Percentiles rank a stretch among this genome's conserved stretches.
phyloP scores from a whole-genome alignment of 2,888 invertebrate genomes.

The Sycophila texana region DNA sequence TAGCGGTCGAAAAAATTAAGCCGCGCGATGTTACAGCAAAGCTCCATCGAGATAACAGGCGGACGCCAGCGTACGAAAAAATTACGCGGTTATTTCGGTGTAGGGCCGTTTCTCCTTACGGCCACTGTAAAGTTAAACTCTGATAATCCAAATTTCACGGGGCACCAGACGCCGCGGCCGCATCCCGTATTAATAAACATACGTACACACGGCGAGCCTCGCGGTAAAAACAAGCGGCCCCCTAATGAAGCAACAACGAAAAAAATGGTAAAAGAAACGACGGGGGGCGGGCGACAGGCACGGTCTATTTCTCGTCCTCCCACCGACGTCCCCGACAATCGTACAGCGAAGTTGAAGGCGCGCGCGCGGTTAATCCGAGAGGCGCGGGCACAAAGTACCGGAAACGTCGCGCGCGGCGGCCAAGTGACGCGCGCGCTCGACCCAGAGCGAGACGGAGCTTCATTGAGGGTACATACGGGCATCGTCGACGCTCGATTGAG shows the following conservation, averaged over 20 bases:
- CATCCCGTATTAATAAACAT: slow-evolving; percentile 18
- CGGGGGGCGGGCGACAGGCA: not conserved
- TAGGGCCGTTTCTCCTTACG: slow-evolving; percentile 12
- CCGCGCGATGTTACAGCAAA: not conserved
- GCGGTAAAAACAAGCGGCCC: not conserved
- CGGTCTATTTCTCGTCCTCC: slow-evolving; percentile 31
- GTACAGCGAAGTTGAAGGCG: slow-evolving; percentile 2
- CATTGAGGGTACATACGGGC: not conserved
- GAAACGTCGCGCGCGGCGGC: slow-evolving; percentile 26
- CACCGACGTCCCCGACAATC: slow-evolving; percentile 9
- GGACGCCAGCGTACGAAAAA: slow-evolving; percentile 5
- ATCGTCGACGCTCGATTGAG: not conserved
- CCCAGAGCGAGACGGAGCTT: not conserved
- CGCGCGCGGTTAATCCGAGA: slow-evolving; percentile 24
- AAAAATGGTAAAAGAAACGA: not conserved
- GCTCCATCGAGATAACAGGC: not conserved
- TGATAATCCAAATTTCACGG: slow-evolving; percentile 46
- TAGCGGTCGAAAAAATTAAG: slow-evolving; percentile 4
- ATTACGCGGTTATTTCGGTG: slow-evolving; percentile 13
- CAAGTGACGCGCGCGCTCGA: not conserved
- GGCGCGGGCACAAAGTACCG: slow-evolving; percentile 41
- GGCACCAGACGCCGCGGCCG: not conserved
- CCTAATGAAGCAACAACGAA: slow-evolving; percentile 2
- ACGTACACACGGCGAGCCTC: not conserved
- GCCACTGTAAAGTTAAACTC: slow-evolving; percentile 13